A percentile compares a stretch with the other conserved stretches of the same genome.
phyloP scores from a whole-genome alignment of 2,888 invertebrate species.

The Isoperla grammatica region DNA sequence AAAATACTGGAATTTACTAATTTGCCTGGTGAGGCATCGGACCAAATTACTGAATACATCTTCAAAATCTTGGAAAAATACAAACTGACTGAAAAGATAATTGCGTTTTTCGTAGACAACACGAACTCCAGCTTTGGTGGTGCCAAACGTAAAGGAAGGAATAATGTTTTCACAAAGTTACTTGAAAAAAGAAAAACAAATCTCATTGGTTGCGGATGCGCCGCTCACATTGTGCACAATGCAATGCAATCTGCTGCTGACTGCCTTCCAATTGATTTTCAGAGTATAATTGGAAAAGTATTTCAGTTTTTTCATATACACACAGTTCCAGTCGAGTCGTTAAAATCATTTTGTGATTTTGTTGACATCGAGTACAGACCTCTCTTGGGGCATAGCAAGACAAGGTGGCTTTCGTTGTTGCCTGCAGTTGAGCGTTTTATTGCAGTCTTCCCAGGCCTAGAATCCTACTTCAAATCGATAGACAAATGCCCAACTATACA shows the following conservation, averaged over 20 bases:
- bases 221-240: slow-evolving; percentile 39
- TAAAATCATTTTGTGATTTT: slow-evolving; percentile 39
- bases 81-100: slow-evolving; percentile 2
- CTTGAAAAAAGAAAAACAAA: slow-evolving; percentile 23
- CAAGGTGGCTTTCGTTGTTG: slow-evolving; percentile 35
- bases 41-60: slow-evolving; percentile 7
- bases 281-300: slow-evolving; percentile 38
- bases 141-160: slow-evolving; percentile 25
- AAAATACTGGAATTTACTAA: slow-evolving; percentile 14
- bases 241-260: slow-evolving; percentile 37
- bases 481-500: slow-evolving; percentile 34
- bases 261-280: slow-evolving; percentile 37
- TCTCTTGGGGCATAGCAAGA: slow-evolving; percentile 34
- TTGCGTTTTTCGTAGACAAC: slow-evolving; percentile 42
- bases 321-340: slow-evolving; percentile 19
- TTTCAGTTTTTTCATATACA: slow-evolving; percentile 38
- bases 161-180: slow-evolving; percentile 33
- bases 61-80: background rate
- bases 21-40: slow-evolving; percentile 9
- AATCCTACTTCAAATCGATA: slow-evolving; percentile 35
- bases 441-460: slow-evolving; percentile 33
- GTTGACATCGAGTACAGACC: slow-evolving; percentile 36
- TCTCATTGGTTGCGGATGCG: slow-evolving; percentile 36
- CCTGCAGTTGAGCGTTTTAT: slow-evolving; percentile 37
- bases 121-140: slow-evolving; percentile 37